These are phyloP conservation scores for Gymnogyps californianus DNA, from an alignment of 2,113 vertebrate genomes.

Conservation along the genomic window DNA sequence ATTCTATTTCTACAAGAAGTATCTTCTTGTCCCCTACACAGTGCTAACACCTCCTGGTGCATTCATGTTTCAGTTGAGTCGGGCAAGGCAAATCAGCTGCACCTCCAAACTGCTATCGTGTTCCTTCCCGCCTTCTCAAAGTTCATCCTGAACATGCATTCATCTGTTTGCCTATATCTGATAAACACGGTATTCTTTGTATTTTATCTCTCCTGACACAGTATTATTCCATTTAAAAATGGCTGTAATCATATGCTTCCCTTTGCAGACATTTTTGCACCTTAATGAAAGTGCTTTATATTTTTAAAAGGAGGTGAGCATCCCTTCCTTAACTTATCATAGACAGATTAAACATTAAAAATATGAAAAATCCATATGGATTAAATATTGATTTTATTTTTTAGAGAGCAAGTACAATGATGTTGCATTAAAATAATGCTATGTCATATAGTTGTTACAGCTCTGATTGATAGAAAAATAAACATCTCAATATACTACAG, in stretches of 20 bases:
- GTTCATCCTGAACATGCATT: not conserved
- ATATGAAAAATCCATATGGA: conserved; percentile 9
- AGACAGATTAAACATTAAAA: not conserved
- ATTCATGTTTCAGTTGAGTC: not conserved
- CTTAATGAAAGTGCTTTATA: not conserved
- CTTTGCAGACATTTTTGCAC: not conserved
- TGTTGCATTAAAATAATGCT: conserved; percentile 66
- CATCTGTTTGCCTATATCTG: not conserved
- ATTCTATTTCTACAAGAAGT: not conserved
- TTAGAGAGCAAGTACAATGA: conserved; percentile 63
- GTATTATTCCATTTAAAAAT: not conserved
- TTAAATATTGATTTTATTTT: conserved; percentile 62
- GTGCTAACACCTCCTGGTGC: not conserved
- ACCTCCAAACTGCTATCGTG: not conserved
- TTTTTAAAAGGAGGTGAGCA: not conserved
- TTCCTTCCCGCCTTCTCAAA: not conserved
- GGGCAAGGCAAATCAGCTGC: not conserved
- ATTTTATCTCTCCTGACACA: not conserved
- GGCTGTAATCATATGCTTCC: not conserved
- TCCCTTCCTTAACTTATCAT: not conserved
- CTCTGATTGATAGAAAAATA: conserved; percentile 78
- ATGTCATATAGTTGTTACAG: conserved; percentile 64
- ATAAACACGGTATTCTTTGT: not conserved
- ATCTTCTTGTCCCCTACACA: not conserved
- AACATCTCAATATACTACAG: conserved; percentile 70